A percentile compares a stretch with the other conserved stretches of the same genome.
phyloP scores from a whole-genome alignment of 2,888 invertebrate species.

The Stratiomys singularior region DNA sequence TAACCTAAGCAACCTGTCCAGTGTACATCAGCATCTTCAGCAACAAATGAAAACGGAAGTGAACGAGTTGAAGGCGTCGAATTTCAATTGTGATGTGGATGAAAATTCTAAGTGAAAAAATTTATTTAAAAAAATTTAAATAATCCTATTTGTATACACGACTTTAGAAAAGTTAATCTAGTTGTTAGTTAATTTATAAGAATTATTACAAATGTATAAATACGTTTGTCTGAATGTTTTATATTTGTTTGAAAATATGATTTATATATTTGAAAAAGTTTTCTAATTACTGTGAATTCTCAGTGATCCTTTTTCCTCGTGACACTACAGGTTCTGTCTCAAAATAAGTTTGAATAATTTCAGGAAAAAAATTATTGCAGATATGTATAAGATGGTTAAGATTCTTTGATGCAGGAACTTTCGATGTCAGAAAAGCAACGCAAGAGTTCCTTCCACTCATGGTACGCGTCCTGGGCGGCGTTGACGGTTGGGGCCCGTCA shows the following conservation, averaged over 20 bases:
- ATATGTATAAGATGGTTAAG: too few species aligned
- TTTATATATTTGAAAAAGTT: slow-evolving; percentile 12
- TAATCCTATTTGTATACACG: neutral
- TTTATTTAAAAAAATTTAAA: neutral
- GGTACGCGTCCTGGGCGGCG: too few species aligned
- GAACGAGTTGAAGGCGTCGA: slow-evolving; percentile 24
- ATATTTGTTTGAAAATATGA: slow-evolving; percentile 34
- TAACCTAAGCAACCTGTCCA: neutral
- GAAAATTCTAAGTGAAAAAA: slow-evolving; percentile 46
- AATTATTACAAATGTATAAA: slow-evolving; percentile 4
- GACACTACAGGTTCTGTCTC: too few species aligned
- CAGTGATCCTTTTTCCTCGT: too few species aligned
- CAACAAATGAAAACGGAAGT: slow-evolving; percentile 44
- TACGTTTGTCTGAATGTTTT: slow-evolving; percentile 28
- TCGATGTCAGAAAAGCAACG: too few species aligned
- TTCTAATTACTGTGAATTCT: neutral
- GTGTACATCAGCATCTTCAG: neutral
- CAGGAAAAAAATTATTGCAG: too few species aligned
- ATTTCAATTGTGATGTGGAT: slow-evolving; percentile 47
- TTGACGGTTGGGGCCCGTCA: too few species aligned
- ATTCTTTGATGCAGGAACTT: too few species aligned
- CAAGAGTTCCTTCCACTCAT: too few species aligned
- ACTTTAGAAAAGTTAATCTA: neutral
- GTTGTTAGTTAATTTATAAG: slow-evolving; percentile 24
- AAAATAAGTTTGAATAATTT: too few species aligned